A percentile compares a stretch with the other conserved stretches of the same genome.
Evolutionary conservation across 2,797 vertebrate species (phyloP).

Genomic region (Pogonophryne albipinna): DNA sequence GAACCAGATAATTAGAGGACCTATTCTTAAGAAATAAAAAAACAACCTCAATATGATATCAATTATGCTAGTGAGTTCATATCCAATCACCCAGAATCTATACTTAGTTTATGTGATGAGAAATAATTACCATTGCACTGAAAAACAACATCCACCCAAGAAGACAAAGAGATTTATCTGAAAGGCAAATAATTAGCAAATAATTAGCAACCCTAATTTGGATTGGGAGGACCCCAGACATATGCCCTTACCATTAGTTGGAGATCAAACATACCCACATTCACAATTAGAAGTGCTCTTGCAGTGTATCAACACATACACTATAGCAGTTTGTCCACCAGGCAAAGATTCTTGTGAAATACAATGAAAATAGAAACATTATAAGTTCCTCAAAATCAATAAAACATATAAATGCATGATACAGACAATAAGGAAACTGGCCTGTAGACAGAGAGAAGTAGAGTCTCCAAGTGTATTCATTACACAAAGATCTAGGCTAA

Average conservation of each 20-base stretch:
- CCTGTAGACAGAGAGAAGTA: conserved; percentile 31
- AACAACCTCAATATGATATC: background rate
- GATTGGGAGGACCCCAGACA: conserved; percentile 27
- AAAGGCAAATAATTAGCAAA: conserved; percentile 7
- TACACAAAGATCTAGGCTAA: conserved; percentile 52
- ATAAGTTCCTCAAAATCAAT: background rate
- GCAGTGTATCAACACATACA: no score
- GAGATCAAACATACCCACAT: conserved; percentile 35
- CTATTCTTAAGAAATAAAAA: background rate
- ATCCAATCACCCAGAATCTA: background rate
- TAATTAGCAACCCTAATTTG: conserved; percentile 35
- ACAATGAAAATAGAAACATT: conserved; percentile 22
- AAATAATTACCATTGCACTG: background rate
- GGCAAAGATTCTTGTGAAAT: conserved; percentile 58
- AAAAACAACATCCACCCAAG: background rate
- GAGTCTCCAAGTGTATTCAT: conserved; percentile 56
- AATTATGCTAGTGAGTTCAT: background rate
- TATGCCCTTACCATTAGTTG: conserved; percentile 29
- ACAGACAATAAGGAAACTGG: conserved; percentile 22
- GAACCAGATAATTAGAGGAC: background rate
- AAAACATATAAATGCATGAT: conserved; percentile 18
- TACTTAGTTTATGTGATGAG: background rate
- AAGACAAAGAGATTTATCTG: background rate
- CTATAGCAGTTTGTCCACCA: conserved; percentile 40
- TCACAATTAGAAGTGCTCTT: no score